Base-by-base conservation (phyloP, 2,113 vertebrate species). In the Atractosteus spatula region DNA sequence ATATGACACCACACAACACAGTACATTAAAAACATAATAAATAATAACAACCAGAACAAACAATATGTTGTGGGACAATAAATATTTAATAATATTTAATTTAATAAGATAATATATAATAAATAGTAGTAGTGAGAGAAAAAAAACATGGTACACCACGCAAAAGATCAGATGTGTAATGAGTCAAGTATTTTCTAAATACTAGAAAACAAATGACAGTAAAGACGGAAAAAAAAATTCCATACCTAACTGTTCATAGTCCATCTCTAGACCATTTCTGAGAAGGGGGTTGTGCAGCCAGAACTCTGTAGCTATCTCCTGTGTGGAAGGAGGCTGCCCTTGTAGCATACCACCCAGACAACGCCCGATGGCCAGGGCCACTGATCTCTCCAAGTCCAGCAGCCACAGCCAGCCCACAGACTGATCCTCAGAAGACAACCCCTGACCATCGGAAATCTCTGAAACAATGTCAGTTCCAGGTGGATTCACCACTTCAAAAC, bases 291-390 rank as follows among this genome's bases (percentile, higher is more conserved):
- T 92, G 59, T 83, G 85, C 71, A 93, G 82, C 92, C 92, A 93
- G 78, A 85, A 83, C 63, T 91, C 89, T 41, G 91, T 85, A 0
- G 75, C 79, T 70, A 82, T 90, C 84, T 93, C 92, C 70, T 90
- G 88, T 41, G 79, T 69, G 4, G 91, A 89, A 14, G 80, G 73
- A 0, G 87, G 81, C 2, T 84, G 84, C 41, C 92, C 92, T 73
- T 92, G 90, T 70, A 93, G 75, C 91, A 93, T 92, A 62, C 87
- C 91, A 59, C 91, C 85, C 2, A 93, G 89, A 75, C 91, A 93
- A 11, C 87, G 88, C 17, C 92, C 92, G 10, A 91, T 88, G 14
- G 85, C 84, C 80, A 93, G 75, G 0, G 89, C 90, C 3, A 91
- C 87, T 3, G 91, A 87, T 11, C 92, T 85, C 51, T 93, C 91